These are phyloP conservation scores for Poicephalus gulielmi DNA, from an alignment of 2,113 vertebrate genomes.

Conservation along the genomic window DNA sequence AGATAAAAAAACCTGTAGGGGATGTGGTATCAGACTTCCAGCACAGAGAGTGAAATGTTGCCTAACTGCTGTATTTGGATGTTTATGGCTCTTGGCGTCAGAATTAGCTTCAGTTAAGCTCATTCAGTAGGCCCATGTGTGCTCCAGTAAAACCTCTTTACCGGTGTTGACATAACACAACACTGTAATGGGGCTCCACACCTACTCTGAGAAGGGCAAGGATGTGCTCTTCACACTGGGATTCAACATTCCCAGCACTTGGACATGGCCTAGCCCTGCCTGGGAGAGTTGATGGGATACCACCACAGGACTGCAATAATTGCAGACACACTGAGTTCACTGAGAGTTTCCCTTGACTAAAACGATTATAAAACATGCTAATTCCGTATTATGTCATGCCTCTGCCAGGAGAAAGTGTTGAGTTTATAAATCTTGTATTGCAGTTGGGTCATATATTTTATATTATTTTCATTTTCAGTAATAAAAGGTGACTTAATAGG, in stretches of 20 bases:
- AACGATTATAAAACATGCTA: neutral
- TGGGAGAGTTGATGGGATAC: neutral
- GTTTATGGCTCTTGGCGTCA: neutral
- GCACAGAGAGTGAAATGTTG: neutral
- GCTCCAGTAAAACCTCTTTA: neutral
- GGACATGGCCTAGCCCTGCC: neutral
- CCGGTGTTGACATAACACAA: neutral
- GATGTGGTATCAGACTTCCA: neutral
- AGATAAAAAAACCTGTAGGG: neutral
- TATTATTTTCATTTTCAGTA: neutral
- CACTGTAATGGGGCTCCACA: neutral
- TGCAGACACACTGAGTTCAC: neutral
- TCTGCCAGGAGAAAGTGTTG: neutral
- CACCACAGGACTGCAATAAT: neutral
- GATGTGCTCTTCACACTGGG: neutral
- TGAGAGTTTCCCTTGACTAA: neutral
- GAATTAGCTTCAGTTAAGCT: neutral
- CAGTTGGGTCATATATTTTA: neutral
- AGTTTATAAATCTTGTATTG: neutral
- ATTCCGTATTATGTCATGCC: neutral
- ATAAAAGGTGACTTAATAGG: neutral
- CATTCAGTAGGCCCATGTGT: neutral
- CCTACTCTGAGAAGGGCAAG: neutral
- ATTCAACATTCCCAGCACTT: neutral
- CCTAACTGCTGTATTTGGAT: neutral